Base-by-base conservation (phyloP, 1,140 invertebrate genomes). In the Drosophila carrolli region DNA sequence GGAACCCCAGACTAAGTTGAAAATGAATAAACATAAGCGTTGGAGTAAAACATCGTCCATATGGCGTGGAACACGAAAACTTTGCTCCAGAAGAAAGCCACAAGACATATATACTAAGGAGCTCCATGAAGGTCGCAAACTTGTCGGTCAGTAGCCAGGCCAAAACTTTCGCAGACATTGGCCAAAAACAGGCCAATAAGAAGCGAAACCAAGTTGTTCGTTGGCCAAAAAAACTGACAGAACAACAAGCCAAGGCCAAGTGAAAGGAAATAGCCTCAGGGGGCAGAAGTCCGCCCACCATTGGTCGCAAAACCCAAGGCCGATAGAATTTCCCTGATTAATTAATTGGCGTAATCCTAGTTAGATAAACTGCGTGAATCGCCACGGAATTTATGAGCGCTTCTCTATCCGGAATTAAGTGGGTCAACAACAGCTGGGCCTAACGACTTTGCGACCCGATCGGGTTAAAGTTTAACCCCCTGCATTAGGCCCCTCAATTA, bases 261-360 rank as follows among this genome's bases (percentile, higher is more conserved):
- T 35, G 37, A 43, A 77, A 51, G 74, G 53, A 76, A 76, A 57
- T 48, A 57, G 67, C 51, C 63, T 4, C 6, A 2, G 7, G 51
- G 48, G 67, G 1, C 5, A n/a, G 16, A 47, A 9, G 10, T n/a
- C 13, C 41, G 0, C 4, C 27, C 19, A n/a, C 37, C 9, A 43
- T 1, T 10, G 16, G 10, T 40, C 6, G 27, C 23, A 8, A 62
- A 23, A 16, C 4, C n/a, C 60, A 0, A 29, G 46, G 16, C 44
- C 51, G 74, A 70, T 77, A 70, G 74, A 61, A 66, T 77, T 67
- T 59, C 56, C 51, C 56, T 70, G 80, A 82, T 80, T 70, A 86
- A 88, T 83, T 86, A 80, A 86, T 88, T 76, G 79, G 65, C 65
- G 61, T 88, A 75, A 82, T 88, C 75, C 84, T 65, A 60, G 68